Evolutionary conservation across 2,888 invertebrate species (phyloP).

Genomic region (Ferrisia virgata): DNA sequence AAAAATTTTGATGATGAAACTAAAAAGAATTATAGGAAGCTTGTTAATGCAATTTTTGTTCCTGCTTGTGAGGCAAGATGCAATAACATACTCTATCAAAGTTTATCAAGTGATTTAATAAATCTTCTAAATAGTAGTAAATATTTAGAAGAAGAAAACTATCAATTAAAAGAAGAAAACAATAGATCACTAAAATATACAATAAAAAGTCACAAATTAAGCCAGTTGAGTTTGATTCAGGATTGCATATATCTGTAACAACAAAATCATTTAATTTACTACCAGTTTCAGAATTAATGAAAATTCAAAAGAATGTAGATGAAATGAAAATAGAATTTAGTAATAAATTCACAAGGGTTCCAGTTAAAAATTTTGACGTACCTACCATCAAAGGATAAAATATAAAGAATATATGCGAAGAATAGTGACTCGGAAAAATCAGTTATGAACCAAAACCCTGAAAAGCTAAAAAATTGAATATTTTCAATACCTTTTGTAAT

Average conservation of each 20-base stretch:
- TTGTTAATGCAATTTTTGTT: slow-evolving; percentile 5
- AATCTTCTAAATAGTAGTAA: slow-evolving; percentile 13
- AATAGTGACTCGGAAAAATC: not conserved
- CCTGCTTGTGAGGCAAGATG: slow-evolving; percentile 15
- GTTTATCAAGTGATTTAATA: too few relatives aligned
- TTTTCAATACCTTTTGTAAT: too few relatives aligned
- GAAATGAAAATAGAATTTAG: slow-evolving; percentile 5
- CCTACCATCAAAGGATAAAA: slow-evolving; percentile 10
- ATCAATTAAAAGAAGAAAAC: slow-evolving; percentile 7
- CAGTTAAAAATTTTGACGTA: not conserved
- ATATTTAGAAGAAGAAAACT: not conserved
- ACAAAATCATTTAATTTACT: slow-evolving; percentile 21
- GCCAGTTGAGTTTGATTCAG: not conserved
- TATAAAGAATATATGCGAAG: slow-evolving; percentile 4
- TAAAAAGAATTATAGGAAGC: slow-evolving; percentile 3
- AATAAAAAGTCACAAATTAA: not conserved
- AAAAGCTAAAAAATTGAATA: too few relatives aligned
- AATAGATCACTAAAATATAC: not conserved
- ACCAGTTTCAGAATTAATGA: slow-evolving; percentile 25
- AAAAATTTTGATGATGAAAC: slow-evolving; percentile 25
- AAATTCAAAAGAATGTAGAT: slow-evolving; percentile 20
- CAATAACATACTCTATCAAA: not conserved
- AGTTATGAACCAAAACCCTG: not conserved
- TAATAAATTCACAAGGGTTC: slow-evolving; percentile 6
- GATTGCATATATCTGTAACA: slow-evolving; percentile 10